Percentiles rank a stretch among this genome's conserved stretches.
Conservation (phyloP, 2,888 invertebrate species). For the Agapetus fuscipes region DNA sequence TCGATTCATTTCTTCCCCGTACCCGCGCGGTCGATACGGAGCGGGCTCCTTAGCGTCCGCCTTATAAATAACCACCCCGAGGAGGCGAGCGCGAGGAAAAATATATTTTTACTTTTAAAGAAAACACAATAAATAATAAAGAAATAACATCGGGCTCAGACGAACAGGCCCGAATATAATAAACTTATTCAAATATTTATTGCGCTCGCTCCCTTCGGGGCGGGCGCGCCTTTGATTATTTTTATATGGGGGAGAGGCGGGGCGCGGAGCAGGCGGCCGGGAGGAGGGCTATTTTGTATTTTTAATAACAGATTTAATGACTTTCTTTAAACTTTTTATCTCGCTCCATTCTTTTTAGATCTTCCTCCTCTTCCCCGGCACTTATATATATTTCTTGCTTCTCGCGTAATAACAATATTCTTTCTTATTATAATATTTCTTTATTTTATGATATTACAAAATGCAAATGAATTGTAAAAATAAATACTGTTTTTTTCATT, state of each 20-base stretch:
- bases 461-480: no score
- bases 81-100: constrained; percentile 6
- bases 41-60: constrained; percentile 2
- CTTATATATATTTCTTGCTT: no score
- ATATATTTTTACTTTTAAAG: constrained; percentile 21
- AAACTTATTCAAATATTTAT: constrained; percentile 22
- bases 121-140: constrained; percentile 23
- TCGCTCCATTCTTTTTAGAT: constrained; percentile 10
- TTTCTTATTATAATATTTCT: no score
- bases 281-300: constrained; percentile 21
- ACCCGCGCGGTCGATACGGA: not conserved
- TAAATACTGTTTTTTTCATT: no score
- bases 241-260: constrained; percentile 19
- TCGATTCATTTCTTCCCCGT: constrained; percentile 6
- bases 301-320: constrained; percentile 22
- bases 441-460: no score
- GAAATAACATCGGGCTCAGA: constrained; percentile 21
- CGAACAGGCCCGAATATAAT: constrained; percentile 21
- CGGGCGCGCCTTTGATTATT: constrained; percentile 20
- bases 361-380: constrained; percentile 6
- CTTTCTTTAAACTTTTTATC: constrained; percentile 21
- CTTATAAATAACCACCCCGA: constrained; percentile 14
- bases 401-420: no score
- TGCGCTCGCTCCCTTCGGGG: constrained; percentile 18
- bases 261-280: constrained; percentile 11